Percentiles rank a stretch among this genome's conserved stretches.
These are phyloP conservation scores for Microdon myrmicae DNA, from an alignment of 2,888 invertebrate genomes.

Conservation along the genomic window DNA sequence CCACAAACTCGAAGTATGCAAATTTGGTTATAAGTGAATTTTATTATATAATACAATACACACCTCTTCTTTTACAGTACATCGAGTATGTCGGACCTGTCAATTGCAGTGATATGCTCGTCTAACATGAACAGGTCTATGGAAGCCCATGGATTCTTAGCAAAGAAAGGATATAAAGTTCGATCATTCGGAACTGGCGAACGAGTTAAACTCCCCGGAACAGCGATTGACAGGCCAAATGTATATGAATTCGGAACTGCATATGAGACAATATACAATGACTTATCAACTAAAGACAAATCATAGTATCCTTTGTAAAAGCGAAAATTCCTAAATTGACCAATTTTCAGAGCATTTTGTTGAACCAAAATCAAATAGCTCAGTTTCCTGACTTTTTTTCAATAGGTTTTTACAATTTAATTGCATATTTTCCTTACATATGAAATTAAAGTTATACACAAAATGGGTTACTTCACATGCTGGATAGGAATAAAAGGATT, in stretches of 20 bases:
- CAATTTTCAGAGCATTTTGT: slow-evolving; percentile 4
- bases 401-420: background rate
- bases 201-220: slow-evolving; percentile 96
- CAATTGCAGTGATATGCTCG: slow-evolving; percentile 96
- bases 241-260: slow-evolving; percentile 96
- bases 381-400: background rate
- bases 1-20: too few species aligned
- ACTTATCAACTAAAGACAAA: slow-evolving; percentile 89
- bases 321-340: background rate
- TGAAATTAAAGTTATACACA: slow-evolving; percentile 81
- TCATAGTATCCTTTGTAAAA: slow-evolving; percentile 74
- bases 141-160: slow-evolving; percentile 98
- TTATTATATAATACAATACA: too few species aligned
- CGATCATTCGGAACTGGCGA: slow-evolving; percentile 94
- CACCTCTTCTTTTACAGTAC: slow-evolving; percentile 50
- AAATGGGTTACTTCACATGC: slow-evolving; percentile 97
- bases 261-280: slow-evolving; percentile 96
- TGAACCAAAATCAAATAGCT: slow-evolving; percentile 5
- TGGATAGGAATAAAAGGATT: slow-evolving; percentile 95
- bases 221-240: slow-evolving; percentile 92
- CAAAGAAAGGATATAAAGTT: slow-evolving; percentile 96
- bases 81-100: slow-evolving; percentile 69
- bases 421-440: slow-evolving; percentile 37
- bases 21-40: too few species aligned
- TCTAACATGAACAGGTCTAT: slow-evolving; percentile 99